These are phyloP conservation scores for Neuroterus valhalla DNA, from an alignment of 1,140 invertebrate species.

Conservation along the genomic window DNA sequence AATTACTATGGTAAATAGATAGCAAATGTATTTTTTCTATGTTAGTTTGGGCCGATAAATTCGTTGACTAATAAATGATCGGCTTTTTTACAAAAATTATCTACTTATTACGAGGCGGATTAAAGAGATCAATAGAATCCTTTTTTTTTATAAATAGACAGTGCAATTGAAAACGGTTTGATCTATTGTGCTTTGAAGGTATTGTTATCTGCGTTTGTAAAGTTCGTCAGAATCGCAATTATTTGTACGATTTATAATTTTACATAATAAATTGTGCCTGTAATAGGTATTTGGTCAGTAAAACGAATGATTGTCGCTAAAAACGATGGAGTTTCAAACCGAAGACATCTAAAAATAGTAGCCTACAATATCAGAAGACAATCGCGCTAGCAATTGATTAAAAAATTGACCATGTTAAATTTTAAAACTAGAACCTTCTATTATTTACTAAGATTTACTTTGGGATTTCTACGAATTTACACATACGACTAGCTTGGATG, in stretches of 20 bases:
- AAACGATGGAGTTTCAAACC: neutral
- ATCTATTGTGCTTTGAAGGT: slow-evolving; percentile 23
- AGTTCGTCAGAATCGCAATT: neutral
- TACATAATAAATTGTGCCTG: no score
- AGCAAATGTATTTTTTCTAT: neutral
- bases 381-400: no score
- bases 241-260: slow-evolving; percentile 17
- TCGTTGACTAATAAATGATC: neutral
- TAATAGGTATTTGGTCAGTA: slow-evolving; percentile 2
- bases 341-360: no score
- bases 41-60: neutral
- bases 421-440: no score
- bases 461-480: no score
- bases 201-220: slow-evolving; percentile 1
- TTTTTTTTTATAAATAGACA: slow-evolving; percentile 15
- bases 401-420: no score
- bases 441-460: no score
- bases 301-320: slow-evolving; percentile 14
- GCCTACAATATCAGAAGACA: no score
- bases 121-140: neutral
- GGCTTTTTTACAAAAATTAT: no score
- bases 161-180: slow-evolving; percentile 7
- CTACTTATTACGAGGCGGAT: neutral
- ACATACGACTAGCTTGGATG: no score
- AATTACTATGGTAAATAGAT: no score